Conservation (phyloP, 2,797 vertebrate species). For the Typhlichthys eigenmanni region DNA sequence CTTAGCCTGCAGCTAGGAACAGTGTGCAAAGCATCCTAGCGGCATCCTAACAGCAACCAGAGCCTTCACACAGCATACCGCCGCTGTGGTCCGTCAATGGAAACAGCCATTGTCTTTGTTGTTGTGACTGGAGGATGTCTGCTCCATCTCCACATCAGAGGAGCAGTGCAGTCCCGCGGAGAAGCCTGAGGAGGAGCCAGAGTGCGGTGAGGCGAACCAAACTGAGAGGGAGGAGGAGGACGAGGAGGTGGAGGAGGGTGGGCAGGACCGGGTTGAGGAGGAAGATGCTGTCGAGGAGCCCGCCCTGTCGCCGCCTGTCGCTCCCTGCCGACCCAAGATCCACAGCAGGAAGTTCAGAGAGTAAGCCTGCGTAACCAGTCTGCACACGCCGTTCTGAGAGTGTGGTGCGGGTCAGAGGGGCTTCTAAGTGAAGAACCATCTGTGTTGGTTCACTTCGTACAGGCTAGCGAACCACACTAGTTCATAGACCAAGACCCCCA, state of each 20-base stretch:
- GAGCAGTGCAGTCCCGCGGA: conserved; percentile 21
- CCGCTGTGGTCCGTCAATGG: not conserved
- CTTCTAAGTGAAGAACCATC: too few relatives aligned
- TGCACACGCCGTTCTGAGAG: too few relatives aligned
- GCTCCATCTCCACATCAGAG: conserved; percentile 25
- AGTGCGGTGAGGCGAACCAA: conserved; percentile 5
- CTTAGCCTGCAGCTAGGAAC: too few relatives aligned
- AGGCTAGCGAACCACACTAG: too few relatives aligned
- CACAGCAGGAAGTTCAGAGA: conserved; percentile 97
- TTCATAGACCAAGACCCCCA: too few relatives aligned
- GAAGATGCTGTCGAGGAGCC: conserved; percentile 24
- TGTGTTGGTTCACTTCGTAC: too few relatives aligned
- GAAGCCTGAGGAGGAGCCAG: conserved; percentile 32
- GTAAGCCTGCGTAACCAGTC: conserved; percentile 72
- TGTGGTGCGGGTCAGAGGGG: too few relatives aligned
- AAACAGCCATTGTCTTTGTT: too few relatives aligned
- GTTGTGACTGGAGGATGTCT: not conserved
- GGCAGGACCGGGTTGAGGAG: conserved; percentile 8
- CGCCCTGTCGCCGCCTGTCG: conserved; percentile 14
- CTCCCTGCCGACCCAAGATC: conserved; percentile 80
- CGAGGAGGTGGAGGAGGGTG: conserved; percentile 4
- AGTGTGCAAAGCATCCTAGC: too few relatives aligned
- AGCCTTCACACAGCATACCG: not conserved
- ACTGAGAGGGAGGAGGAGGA: not conserved
- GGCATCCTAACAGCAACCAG: not conserved